Conservation (phyloP, 2,888 invertebrate species). For the Dromius quadrimaculatus region DNA sequence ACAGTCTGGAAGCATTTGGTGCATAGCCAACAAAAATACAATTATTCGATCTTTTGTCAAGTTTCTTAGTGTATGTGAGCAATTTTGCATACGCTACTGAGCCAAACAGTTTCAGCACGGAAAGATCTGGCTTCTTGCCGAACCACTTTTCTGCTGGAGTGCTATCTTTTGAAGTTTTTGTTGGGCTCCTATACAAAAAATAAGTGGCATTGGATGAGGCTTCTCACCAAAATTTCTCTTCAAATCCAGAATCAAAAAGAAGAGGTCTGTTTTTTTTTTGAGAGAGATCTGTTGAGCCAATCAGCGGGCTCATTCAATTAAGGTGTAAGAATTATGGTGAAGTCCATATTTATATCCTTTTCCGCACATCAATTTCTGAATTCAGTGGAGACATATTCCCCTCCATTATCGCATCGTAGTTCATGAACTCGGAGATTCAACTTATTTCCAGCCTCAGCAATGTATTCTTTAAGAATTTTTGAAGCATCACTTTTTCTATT, state of each 20-base stretch:
- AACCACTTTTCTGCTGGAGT: slow-evolving; percentile 59
- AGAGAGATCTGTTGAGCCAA: slow-evolving; percentile 54
- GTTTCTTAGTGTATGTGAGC: slow-evolving; percentile 56
- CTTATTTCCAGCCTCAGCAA: slow-evolving; percentile 5
- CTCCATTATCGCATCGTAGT: slow-evolving; percentile 25
- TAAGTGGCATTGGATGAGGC: slow-evolving; percentile 57
- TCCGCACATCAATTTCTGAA: neutral
- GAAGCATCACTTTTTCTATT: slow-evolving; percentile 2
- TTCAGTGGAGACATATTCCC: slow-evolving; percentile 3
- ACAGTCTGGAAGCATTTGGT: slow-evolving; percentile 54
- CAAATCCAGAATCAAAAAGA: slow-evolving; percentile 56
- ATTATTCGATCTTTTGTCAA: slow-evolving; percentile 57
- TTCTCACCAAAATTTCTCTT: slow-evolving; percentile 59
- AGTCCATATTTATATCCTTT: slow-evolving; percentile 41
- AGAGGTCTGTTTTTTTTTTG: slow-evolving; percentile 56
- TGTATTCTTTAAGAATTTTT: slow-evolving; percentile 7
- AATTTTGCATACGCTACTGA: slow-evolving; percentile 57
- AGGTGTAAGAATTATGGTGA: no score
- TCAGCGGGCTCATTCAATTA: no score
- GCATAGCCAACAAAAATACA: slow-evolving; percentile 55
- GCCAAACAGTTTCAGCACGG: slow-evolving; percentile 59
- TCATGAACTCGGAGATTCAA: slow-evolving; percentile 13
- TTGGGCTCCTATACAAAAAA: slow-evolving; percentile 58
- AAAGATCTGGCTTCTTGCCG: slow-evolving; percentile 57
- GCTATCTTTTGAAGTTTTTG: slow-evolving; percentile 50